A percentile compares a stretch with the other conserved stretches of the same genome.
phyloP scores from a whole-genome alignment of 1,140 invertebrate species.

The Nixonia krombeini region DNA sequence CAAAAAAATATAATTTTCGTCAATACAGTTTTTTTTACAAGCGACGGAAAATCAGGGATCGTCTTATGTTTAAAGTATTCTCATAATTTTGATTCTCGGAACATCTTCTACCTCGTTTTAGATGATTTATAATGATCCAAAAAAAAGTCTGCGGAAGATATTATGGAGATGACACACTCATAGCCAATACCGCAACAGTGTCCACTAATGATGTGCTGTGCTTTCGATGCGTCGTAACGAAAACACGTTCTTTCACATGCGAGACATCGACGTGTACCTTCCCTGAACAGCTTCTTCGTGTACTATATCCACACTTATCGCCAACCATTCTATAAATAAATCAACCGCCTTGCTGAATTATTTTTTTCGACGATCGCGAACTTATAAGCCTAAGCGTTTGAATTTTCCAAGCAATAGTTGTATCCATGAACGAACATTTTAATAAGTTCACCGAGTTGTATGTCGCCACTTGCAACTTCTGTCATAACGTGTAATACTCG shows the following conservation, averaged over 20 bases:
- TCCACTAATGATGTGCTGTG: slow-evolving; percentile 15
- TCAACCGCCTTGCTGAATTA: slow-evolving; percentile 53
- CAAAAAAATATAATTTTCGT: too few species aligned
- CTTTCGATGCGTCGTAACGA: slow-evolving; percentile 36
- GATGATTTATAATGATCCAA: slow-evolving; percentile 42
- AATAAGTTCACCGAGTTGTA: too few species aligned
- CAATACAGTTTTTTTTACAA: too few species aligned
- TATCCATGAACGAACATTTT: too few species aligned
- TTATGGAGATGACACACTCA: slow-evolving; percentile 13
- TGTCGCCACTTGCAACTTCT: too few species aligned
- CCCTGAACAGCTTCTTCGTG: slow-evolving; percentile 16
- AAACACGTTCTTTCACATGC: slow-evolving; percentile 47
- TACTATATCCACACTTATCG: slow-evolving; percentile 20
- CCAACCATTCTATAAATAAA: slow-evolving; percentile 61
- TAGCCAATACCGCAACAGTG: slow-evolving; percentile 2
- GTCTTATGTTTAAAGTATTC: slow-evolving; percentile 45
- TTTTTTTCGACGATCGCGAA: too few species aligned
- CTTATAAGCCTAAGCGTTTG: too few species aligned
- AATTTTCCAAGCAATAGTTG: slow-evolving; percentile 36
- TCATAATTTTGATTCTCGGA: slow-evolving; percentile 36
- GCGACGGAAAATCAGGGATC: too few species aligned
- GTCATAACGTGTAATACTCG: too few species aligned
- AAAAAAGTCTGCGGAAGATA: slow-evolving; percentile 29
- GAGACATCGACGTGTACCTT: slow-evolving; percentile 27
- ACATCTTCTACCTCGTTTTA: slow-evolving; percentile 35